phyloP scores from a whole-genome alignment of 2,113 vertebrate species.

The Cacatua alba region DNA sequence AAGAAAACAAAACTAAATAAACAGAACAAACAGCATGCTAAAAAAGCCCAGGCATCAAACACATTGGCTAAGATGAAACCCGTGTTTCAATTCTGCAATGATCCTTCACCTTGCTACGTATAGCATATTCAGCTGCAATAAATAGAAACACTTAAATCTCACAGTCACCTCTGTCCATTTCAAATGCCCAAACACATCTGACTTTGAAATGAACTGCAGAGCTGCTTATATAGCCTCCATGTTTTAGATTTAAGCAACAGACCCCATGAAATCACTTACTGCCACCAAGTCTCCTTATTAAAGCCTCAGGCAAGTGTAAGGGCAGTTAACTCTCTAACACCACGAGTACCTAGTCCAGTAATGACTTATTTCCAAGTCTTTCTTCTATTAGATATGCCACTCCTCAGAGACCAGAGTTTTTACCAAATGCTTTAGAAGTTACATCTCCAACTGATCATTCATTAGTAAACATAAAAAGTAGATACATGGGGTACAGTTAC shows the following conservation, averaged over 20 bases:
- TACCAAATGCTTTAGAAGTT: neutral
- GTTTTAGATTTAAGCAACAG: slow-evolving; percentile 44
- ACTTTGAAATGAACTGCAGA: slow-evolving; percentile 41
- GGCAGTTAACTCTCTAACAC: neutral
- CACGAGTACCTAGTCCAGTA: neutral
- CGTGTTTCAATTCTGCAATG: neutral
- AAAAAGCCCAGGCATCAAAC: neutral
- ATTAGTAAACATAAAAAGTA: neutral
- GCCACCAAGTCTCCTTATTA: slow-evolving; percentile 22
- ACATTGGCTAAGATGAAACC: neutral
- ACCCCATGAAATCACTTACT: slow-evolving; percentile 44
- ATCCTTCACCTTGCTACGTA: neutral
- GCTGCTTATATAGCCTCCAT: slow-evolving; percentile 16
- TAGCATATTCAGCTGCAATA: neutral
- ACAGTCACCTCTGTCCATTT: slow-evolving; percentile 12
- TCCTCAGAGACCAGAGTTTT: slow-evolving; percentile 9
- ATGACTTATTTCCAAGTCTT: neutral
- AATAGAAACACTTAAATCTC: slow-evolving; percentile 5
- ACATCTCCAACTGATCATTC: neutral
- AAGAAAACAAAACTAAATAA: neutral
- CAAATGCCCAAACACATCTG: slow-evolving; percentile 24
- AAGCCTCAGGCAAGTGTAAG: slow-evolving; percentile 7
- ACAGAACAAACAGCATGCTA: neutral
- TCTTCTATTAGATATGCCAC: neutral
- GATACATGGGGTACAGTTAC: neutral